Evolutionary conservation across 2,888 invertebrate genomes (phyloP), one percentile per base, ranked within the genome.

Genomic region (Eremobia ochroleuca): DNA sequence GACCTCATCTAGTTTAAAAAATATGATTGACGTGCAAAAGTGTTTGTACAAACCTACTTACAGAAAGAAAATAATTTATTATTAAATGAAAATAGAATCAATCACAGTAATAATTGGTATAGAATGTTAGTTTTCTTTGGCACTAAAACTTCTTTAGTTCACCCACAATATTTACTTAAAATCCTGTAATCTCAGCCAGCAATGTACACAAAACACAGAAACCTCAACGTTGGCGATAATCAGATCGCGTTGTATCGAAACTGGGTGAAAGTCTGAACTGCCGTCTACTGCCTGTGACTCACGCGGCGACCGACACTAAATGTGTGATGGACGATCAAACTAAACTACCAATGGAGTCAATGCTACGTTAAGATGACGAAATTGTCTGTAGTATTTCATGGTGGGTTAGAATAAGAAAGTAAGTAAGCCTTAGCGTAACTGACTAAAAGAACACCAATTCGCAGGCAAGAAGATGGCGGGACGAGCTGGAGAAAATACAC

Each of bases 231-330:
- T 25, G 34, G 62, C 76, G 86, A 85, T 79, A 86, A 86, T 43
- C 66, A 64, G 78, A 86, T 73, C 78, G 65, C 69, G 73, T 77
- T 77, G 75, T 64, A 81, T 85, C 52, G 70, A 64, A 62, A 59
- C 88, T 81, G 76, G 78, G 88, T 88, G 88, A 88, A 88, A 88
- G 85, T 88, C 85, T 73, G 64, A 74, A 79, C 76, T 73, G 75
- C 73, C 76, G 80, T 75, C 83, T 72, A 69, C 73, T 69, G 76
- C 25, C 69, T 31, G 71, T 85, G 85, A 86, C 34, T 87, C 87
- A 88, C 69, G 75, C 79, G 75, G 64, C 37, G 49, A 67, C 64
- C 78, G 72, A 77, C 77, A 83, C 69, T 77, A 70, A 65, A 79
- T 85, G 40, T 66, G 80, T 77, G 81, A 88, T 76, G 78, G 66